Conservation (phyloP, 1,140 invertebrate genomes). For the Phocides pigmalion region DNA sequence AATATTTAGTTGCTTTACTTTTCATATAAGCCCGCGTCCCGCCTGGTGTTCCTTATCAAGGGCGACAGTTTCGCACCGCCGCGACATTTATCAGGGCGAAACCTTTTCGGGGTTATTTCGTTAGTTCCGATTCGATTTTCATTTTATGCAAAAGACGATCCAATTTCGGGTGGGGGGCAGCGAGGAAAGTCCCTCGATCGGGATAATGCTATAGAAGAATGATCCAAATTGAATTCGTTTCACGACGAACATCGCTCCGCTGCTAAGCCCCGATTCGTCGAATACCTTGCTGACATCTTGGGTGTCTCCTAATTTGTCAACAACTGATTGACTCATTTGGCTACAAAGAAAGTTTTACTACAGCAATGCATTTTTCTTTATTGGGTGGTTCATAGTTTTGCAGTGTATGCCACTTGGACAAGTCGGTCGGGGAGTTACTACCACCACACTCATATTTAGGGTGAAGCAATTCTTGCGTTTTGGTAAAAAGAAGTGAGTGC, state of each 20-base stretch:
- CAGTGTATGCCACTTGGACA: no score
- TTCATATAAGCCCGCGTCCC: background rate
- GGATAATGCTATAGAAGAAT: constrained; percentile 78
- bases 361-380: no score
- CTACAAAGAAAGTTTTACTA: no score
- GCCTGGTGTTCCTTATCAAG: constrained; percentile 1
- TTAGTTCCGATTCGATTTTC: constrained; percentile 77
- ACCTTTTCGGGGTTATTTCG: constrained; percentile 67
- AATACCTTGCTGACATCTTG: constrained; percentile 47
- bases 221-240: constrained; percentile 77
- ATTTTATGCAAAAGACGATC: constrained; percentile 81
- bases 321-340: background rate
- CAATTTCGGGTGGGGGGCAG: constrained; percentile 60
- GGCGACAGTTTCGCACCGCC: constrained; percentile 27
- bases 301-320: constrained; percentile 19
- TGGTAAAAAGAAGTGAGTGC: no score
- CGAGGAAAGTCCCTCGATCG: constrained; percentile 62
- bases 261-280: constrained; percentile 52
- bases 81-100: constrained; percentile 46
- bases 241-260: constrained; percentile 49
- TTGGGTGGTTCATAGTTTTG: no score
- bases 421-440: no score
- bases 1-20: constrained; percentile 5
- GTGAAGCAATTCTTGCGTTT: no score
- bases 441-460: no score